phyloP scores from a whole-genome alignment of 2,888 invertebrate species.

The Omphaloscelis lunosa region DNA sequence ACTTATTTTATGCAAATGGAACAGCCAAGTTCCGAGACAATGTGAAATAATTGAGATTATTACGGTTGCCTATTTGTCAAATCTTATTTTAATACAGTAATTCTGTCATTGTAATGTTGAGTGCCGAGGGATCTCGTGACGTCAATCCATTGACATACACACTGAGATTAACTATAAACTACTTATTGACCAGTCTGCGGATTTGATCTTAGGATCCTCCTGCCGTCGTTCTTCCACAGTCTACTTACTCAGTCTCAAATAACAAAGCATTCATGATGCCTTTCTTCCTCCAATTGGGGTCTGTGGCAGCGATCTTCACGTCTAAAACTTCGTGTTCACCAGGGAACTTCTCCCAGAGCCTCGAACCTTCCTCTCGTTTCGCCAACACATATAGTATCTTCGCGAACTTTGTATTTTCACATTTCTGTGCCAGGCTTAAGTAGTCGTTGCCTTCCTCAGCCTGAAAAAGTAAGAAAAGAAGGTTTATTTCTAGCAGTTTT shows the following conservation, averaged over 20 bases:
- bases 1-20: constrained; percentile 30
- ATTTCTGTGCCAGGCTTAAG: constrained; percentile 86
- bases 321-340: constrained; percentile 90
- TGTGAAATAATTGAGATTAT: not conserved
- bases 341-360: constrained; percentile 91
- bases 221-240: not conserved
- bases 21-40: not conserved
- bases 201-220: not conserved
- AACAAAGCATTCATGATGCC: constrained; percentile 93
- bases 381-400: constrained; percentile 92
- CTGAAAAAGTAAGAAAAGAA: constrained; percentile 64
- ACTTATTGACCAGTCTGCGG: not conserved
- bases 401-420: constrained; percentile 91
- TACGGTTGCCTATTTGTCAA: not conserved
- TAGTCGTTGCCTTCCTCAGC: constrained; percentile 78
- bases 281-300: constrained; percentile 91
- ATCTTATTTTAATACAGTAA: constrained; percentile 7
- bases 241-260: constrained; percentile 91
- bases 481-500: not conserved
- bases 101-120: not conserved
- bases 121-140: not conserved
- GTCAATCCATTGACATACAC: not conserved
- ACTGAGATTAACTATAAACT: not conserved
- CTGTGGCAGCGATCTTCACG: constrained; percentile 92
- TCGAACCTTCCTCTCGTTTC: constrained; percentile 89